Conservation (phyloP, 2,888 invertebrate species). For the Molorchus minor region DNA sequence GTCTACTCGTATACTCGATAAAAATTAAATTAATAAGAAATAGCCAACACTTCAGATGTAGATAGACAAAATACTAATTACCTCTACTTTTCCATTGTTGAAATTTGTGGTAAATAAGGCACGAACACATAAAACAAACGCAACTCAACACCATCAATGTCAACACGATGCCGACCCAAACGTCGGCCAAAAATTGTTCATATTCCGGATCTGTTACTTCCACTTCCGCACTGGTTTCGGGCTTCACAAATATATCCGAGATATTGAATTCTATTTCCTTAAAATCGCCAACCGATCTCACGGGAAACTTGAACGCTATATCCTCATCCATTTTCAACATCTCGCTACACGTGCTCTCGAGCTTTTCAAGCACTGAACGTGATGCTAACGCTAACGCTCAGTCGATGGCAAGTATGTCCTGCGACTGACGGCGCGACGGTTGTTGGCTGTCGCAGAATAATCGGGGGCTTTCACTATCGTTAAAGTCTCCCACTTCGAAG, state of each 20-base stretch:
- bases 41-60: no score
- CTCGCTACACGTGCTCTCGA: constrained; percentile 9
- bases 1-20: no score
- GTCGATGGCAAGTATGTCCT: constrained; percentile 10
- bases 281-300: constrained; percentile 25
- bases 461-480: constrained; percentile 46
- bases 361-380: not conserved
- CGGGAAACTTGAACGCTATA: constrained; percentile 37
- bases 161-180: constrained; percentile 71
- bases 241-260: constrained; percentile 37
- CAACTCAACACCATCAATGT: constrained; percentile 70
- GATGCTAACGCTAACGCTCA: not conserved
- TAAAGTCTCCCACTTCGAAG: constrained; percentile 44
- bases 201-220: constrained; percentile 62
- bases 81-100: constrained; percentile 72
- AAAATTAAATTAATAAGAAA: no score
- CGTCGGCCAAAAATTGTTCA: constrained; percentile 68
- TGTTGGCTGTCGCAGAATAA: constrained; percentile 13
- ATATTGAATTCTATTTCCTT: constrained; percentile 40
- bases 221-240: constrained; percentile 32
- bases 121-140: constrained; percentile 71
- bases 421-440: constrained; percentile 6
- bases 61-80: no score
- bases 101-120: constrained; percentile 71
- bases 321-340: constrained; percentile 41